Percentiles rank a stretch among this genome's conserved stretches.
Evolutionary conservation across 2,113 vertebrate species (phyloP).

Genomic region (Scytalopus superciliaris): DNA sequence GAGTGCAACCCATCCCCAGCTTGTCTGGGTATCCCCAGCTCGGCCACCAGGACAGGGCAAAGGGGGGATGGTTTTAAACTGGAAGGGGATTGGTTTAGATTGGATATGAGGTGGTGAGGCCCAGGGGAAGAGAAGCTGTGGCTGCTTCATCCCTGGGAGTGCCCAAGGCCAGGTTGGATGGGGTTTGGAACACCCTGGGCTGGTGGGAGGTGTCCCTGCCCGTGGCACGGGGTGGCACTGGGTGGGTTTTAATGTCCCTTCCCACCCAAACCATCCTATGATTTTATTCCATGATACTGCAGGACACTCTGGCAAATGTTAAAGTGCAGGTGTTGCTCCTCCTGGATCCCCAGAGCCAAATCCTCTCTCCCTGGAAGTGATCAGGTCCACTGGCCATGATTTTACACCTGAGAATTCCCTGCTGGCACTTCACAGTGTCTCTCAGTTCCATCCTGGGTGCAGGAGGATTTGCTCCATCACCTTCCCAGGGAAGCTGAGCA

Average conservation of each 20-base stretch:
- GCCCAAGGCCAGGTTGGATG: fast-evolving
- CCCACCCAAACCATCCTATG: neutral
- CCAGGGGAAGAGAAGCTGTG: neutral
- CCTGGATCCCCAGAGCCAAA: fast-evolving
- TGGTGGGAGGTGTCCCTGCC: neutral
- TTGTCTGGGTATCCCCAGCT: neutral
- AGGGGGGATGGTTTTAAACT: neutral
- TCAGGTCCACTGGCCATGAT: fast-evolving
- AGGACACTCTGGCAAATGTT: neutral
- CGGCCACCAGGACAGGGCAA: neutral
- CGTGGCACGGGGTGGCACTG: neutral
- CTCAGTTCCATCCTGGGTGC: neutral
- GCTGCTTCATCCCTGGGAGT: neutral
- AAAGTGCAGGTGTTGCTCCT: neutral
- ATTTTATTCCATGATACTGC: fast-evolving
- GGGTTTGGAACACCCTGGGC: fast-evolving
- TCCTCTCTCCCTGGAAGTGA: neutral
- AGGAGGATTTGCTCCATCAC: neutral
- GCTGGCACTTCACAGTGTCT: neutral
- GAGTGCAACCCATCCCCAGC: too few species aligned
- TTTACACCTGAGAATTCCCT: neutral
- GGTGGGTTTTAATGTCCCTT: neutral
- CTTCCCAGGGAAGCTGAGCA: neutral
- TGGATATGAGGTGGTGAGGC: neutral
- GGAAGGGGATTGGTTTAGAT: neutral